These are phyloP conservation scores for Eretmochelys imbricata DNA, from an alignment of 2,113 vertebrate species.

Conservation along the genomic window DNA sequence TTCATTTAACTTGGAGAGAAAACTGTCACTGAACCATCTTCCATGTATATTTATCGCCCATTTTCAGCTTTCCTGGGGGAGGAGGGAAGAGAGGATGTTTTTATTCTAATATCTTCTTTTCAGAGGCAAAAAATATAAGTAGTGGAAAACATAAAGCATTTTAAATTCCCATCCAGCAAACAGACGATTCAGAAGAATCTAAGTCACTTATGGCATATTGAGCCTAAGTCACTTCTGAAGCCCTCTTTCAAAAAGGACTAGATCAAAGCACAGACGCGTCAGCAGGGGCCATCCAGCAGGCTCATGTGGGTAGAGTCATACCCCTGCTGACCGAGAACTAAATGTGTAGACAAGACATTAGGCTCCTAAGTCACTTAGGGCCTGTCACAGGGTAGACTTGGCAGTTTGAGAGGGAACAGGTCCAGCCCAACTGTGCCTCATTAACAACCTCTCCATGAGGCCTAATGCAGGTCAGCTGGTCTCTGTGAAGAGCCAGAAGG, in stretches of 20 bases:
- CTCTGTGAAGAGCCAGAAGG: background rate
- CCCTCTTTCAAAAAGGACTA: background rate
- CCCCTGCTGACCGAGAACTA: background rate
- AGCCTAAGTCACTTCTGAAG: background rate
- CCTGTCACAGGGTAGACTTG: background rate
- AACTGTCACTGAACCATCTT: background rate
- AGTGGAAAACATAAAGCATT: fast-evolving
- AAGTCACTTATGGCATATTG: background rate
- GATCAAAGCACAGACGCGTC: background rate
- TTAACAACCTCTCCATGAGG: background rate
- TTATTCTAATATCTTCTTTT: background rate
- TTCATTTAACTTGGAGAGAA: background rate
- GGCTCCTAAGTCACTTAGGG: background rate
- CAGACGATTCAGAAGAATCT: background rate
- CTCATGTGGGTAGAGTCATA: background rate
- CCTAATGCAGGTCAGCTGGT: background rate
- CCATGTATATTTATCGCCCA: fast-evolving
- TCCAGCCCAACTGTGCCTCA: background rate
- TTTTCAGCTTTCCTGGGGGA: background rate
- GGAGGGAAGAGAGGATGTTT: background rate
- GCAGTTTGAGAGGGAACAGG: background rate
- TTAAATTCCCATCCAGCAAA: background rate
- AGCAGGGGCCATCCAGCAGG: background rate
- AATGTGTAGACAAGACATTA: background rate
- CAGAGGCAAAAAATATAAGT: background rate